phyloP scores from a whole-genome alignment of 1,140 invertebrate species.

The Lethocerus indicus region DNA sequence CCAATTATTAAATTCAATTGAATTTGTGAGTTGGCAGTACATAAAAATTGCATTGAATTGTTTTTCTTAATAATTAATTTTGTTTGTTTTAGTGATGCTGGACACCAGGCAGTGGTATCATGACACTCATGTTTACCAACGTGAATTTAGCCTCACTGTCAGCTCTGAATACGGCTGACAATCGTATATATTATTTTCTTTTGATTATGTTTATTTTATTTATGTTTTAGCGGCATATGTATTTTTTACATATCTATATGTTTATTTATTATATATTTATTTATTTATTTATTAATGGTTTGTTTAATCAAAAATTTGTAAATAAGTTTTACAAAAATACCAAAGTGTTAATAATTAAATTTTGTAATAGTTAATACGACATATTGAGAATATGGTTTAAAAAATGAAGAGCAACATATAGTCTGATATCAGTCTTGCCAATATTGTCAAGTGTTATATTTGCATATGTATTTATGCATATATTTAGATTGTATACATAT shows the following conservation, averaged over 20 bases:
- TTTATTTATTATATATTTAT: background rate
- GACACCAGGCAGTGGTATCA: constrained; percentile 91
- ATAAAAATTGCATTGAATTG: background rate
- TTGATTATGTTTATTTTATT: background rate
- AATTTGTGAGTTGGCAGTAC: background rate
- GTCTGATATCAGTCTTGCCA: too few species aligned
- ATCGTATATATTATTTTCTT: constrained; percentile 1
- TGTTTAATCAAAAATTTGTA: background rate
- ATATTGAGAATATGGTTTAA: too few species aligned
- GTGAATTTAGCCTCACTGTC: constrained; percentile 75
- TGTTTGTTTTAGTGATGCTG: constrained; percentile 45
- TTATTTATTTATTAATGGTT: background rate
- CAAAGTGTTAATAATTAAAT: too few species aligned
- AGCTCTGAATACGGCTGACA: constrained; percentile 79
- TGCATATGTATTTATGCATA: too few species aligned
- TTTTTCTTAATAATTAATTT: background rate
- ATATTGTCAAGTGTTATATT: too few species aligned
- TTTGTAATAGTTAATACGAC: too few species aligned
- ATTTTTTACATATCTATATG: background rate
- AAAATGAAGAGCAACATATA: too few species aligned
- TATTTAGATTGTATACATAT: too few species aligned
- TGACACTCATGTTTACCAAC: constrained; percentile 61
- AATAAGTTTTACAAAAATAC: too few species aligned
- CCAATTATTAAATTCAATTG: background rate
- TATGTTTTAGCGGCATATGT: background rate